Conservation (phyloP, 1,140 invertebrate species). For the Platorchestia sp. region DNA sequence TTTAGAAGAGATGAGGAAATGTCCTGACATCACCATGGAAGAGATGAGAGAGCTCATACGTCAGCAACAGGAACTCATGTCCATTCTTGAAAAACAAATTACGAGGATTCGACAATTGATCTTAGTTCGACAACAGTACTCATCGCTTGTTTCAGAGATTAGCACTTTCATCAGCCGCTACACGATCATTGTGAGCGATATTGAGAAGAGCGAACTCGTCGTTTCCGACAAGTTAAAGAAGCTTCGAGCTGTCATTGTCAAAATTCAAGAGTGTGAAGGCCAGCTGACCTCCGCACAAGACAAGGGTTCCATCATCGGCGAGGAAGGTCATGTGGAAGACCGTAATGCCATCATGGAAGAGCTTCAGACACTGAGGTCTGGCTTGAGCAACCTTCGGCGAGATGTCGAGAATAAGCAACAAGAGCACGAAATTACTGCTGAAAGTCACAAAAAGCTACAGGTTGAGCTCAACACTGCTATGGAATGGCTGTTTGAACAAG, state of each 20-base stretch:
- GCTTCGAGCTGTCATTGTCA: slow-evolving; percentile 80
- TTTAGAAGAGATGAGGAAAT: slow-evolving; percentile 81
- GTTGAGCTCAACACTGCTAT: slow-evolving; percentile 84
- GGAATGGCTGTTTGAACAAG: slow-evolving; percentile 87
- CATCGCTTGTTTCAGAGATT: slow-evolving; percentile 87
- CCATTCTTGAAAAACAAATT: slow-evolving; percentile 86
- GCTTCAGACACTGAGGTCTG: slow-evolving; percentile 87
- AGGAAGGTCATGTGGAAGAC: slow-evolving; percentile 87
- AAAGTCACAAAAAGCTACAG: slow-evolving; percentile 83
- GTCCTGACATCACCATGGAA: slow-evolving; percentile 77
- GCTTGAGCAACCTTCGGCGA: slow-evolving; percentile 82
- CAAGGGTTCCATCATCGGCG: slow-evolving; percentile 91
- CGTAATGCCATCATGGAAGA: slow-evolving; percentile 89
- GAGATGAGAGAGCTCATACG: slow-evolving; percentile 84
- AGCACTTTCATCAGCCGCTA: slow-evolving; percentile 89
- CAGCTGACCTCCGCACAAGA: slow-evolving; percentile 86
- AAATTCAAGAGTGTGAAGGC: slow-evolving; percentile 87
- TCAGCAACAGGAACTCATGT: slow-evolving; percentile 87
- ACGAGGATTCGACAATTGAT: slow-evolving; percentile 79
- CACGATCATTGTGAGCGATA: slow-evolving; percentile 85
- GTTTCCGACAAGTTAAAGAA: slow-evolving; percentile 89
- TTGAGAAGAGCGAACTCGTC: slow-evolving; percentile 84
- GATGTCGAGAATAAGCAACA: slow-evolving; percentile 87
- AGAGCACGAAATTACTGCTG: slow-evolving; percentile 88
- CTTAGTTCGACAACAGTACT: slow-evolving; percentile 87